These are phyloP conservation scores for Melinaea menophilus DNA, from an alignment of 2,888 invertebrate genomes.

Conservation along the genomic window DNA sequence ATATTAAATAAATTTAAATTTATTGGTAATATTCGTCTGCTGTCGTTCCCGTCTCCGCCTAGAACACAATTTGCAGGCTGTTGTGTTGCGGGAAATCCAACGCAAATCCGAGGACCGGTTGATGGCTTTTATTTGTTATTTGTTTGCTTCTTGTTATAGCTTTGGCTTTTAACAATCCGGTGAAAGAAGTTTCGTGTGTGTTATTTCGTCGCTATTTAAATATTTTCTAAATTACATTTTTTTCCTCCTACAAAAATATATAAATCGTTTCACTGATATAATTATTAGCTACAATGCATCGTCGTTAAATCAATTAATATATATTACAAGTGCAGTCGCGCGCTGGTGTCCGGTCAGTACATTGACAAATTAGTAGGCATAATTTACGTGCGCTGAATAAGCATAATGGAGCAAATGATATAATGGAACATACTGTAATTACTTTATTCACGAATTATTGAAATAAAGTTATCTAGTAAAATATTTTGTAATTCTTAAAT, in stretches of 20 bases:
- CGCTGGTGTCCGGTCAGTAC: neutral
- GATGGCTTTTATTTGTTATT: constrained; percentile 16
- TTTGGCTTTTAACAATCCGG: too few relatives aligned
- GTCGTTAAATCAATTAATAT: neutral
- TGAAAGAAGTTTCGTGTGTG: too few relatives aligned
- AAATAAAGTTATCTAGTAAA: too few relatives aligned
- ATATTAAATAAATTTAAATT: too few relatives aligned
- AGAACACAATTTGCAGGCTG: constrained; percentile 17
- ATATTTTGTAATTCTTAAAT: too few relatives aligned
- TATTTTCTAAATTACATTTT: neutral
- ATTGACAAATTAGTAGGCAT: constrained; percentile 9
- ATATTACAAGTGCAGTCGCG: neutral
- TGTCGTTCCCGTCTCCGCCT: constrained; percentile 10
- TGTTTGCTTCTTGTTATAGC: too few relatives aligned
- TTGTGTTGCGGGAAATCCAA: constrained; percentile 14
- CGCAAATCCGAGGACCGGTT: constrained; percentile 11
- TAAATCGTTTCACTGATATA: neutral
- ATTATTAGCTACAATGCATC: neutral
- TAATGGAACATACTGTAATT: neutral
- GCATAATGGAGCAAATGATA: constrained; percentile 13
- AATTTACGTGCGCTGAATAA: constrained; percentile 10
- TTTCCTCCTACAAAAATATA: neutral
- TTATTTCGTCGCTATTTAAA: too few relatives aligned
- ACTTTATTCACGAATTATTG: neutral
- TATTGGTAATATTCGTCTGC: neutral